A percentile compares a stretch with the other conserved stretches of the same genome.
These are phyloP conservation scores for Emydocephalus ijimae DNA, from an alignment of 2,113 vertebrate species.

Conservation along the genomic window DNA sequence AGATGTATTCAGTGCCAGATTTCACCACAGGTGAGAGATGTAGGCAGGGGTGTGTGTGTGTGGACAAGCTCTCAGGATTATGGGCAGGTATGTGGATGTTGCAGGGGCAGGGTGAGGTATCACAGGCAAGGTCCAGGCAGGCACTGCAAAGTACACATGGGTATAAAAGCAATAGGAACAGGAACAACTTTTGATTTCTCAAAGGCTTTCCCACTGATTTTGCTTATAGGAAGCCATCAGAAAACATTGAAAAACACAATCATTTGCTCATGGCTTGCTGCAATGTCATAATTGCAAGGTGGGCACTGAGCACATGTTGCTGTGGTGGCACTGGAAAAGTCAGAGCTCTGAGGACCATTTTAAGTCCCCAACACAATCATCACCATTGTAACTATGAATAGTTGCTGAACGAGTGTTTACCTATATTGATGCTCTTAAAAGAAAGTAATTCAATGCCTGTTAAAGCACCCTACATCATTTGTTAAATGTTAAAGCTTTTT, in stretches of 20 bases:
- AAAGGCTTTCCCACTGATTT: not conserved
- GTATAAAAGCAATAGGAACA: not conserved
- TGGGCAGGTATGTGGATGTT: not conserved
- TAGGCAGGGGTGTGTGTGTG: accelerated
- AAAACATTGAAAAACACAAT: not conserved
- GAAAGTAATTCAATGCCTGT: not conserved
- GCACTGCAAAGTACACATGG: not conserved
- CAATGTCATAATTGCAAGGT: not conserved
- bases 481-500: not conserved
- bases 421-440: not conserved
- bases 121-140: not conserved
- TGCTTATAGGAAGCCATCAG: not conserved
- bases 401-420: not conserved
- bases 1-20: not conserved
- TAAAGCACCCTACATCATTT: not conserved
- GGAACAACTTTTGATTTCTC: not conserved
- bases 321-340: not conserved
- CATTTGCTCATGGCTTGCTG: not conserved
- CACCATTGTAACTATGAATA: not conserved
- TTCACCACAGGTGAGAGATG: not conserved
- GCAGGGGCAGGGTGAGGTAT: not conserved
- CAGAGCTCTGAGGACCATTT: not conserved
- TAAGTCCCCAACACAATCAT: not conserved
- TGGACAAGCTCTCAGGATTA: not conserved
- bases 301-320: not conserved